Evolutionary conservation across 2,888 invertebrate species (phyloP).

Genomic region (Plemyria rubiginata): DNA sequence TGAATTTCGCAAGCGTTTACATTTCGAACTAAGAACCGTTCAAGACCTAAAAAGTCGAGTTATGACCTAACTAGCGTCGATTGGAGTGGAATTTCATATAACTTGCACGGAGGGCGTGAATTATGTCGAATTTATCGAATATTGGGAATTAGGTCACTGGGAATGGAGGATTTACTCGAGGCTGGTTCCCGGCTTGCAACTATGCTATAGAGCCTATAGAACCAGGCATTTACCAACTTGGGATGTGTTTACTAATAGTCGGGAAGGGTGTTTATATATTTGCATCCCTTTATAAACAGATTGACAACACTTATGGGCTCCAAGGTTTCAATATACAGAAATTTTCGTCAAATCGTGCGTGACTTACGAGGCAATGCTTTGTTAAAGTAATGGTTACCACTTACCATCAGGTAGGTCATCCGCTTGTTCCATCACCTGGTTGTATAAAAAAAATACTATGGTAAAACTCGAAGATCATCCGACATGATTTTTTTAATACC

Average conservation of each 20-base stretch:
- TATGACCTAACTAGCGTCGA: slow-evolving; percentile 10
- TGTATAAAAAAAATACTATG: no score
- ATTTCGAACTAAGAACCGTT: slow-evolving; percentile 3
- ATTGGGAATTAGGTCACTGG: slow-evolving; percentile 26
- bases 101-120: slow-evolving; percentile 10
- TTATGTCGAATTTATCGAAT: slow-evolving; percentile 23
- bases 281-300: background rate
- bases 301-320: background rate
- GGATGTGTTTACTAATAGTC: background rate
- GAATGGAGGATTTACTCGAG: slow-evolving; percentile 11
- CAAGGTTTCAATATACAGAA: background rate
- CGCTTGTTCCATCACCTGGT: no score
- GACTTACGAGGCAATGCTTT: no score
- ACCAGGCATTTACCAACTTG: slow-evolving; percentile 6
- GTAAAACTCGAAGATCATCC: no score
- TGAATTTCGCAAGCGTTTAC: background rate
- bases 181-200: slow-evolving; percentile 10
- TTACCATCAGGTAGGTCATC: no score
- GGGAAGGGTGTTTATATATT: background rate
- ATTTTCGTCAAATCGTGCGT: no score
- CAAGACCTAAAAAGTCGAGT: slow-evolving; percentile 2
- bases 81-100: slow-evolving; percentile 10
- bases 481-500: no score
- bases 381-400: no score
- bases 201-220: slow-evolving; percentile 4